phyloP scores from a whole-genome alignment of 2,888 invertebrate species.

The Diplazon laetatorius region DNA sequence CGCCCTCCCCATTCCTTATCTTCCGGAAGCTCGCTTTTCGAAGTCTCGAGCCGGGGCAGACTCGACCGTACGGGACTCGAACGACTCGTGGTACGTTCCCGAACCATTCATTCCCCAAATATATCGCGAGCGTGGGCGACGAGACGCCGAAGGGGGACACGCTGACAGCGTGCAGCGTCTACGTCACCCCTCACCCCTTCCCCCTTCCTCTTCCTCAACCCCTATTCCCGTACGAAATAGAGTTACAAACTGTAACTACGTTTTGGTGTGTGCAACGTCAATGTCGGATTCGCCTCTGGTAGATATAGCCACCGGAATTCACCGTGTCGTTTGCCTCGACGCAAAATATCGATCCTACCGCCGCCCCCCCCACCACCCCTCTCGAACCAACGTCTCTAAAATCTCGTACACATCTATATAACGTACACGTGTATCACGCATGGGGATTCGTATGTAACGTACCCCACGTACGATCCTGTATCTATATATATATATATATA shows the following conservation, averaged over 20 bases:
- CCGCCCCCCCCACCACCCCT: constrained; percentile 28
- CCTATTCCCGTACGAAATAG: constrained; percentile 71
- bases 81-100: constrained; percentile 5
- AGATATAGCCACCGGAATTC: constrained; percentile 58
- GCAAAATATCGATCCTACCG: constrained; percentile 55
- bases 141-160: neutral
- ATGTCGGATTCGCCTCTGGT: constrained; percentile 65
- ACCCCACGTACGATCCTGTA: no score
- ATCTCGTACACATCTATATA: no score
- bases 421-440: no score
- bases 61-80: constrained; percentile 7
- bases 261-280: constrained; percentile 71
- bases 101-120: constrained; percentile 27
- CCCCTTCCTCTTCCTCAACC: neutral
- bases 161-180: constrained; percentile 30
- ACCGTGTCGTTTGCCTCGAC: constrained; percentile 54
- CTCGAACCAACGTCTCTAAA: no score
- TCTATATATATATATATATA: no score
- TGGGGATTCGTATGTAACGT: no score
- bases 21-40: constrained; percentile 1
- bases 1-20: neutral
- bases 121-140: constrained; percentile 39
- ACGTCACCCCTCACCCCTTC: constrained; percentile 6
- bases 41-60: constrained; percentile 7
- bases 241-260: constrained; percentile 80